These are phyloP conservation scores for Odontomachus brunneus DNA, from an alignment of 1,140 invertebrate genomes.

Conservation along the genomic window DNA sequence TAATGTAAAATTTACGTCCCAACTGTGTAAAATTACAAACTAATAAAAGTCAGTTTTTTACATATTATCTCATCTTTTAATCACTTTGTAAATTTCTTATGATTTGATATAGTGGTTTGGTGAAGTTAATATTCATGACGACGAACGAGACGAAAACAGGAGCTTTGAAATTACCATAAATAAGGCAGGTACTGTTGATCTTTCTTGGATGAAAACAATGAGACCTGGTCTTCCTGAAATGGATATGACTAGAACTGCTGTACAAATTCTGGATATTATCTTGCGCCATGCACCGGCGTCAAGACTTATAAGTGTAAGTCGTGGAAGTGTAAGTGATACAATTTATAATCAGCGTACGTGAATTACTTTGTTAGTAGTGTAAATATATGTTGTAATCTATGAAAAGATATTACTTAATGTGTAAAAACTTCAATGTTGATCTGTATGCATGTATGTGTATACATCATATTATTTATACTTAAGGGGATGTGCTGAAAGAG, in stretches of 20 bases:
- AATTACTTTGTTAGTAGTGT: slow-evolving; percentile 2
- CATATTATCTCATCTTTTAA: not conserved
- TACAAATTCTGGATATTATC: slow-evolving; percentile 94
- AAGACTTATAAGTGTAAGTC: not conserved
- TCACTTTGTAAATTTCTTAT: slow-evolving; percentile 35
- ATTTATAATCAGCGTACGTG: not conserved
- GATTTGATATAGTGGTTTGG: not conserved
- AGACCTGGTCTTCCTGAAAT: slow-evolving; percentile 80
- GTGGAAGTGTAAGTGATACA: slow-evolving; percentile 27
- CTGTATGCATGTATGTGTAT: too few relatives aligned
- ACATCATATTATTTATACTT: too few relatives aligned
- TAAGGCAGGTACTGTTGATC: slow-evolving; percentile 85
- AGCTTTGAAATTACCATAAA: slow-evolving; percentile 87
- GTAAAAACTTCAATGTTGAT: too few relatives aligned
- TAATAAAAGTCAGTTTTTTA: too few relatives aligned
- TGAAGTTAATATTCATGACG: slow-evolving; percentile 72
- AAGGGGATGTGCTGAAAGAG: too few relatives aligned
- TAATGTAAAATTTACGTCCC: too few relatives aligned
- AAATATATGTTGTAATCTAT: too few relatives aligned
- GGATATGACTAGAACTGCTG: slow-evolving; percentile 87
- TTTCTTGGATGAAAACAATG: slow-evolving; percentile 86
- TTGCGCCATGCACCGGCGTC: slow-evolving; percentile 87
- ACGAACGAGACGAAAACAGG: slow-evolving; percentile 82
- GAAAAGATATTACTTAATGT: too few relatives aligned
- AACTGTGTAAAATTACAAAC: not conserved